Conservation (phyloP, 2,113 vertebrate genomes). For the Strigops habroptila region DNA sequence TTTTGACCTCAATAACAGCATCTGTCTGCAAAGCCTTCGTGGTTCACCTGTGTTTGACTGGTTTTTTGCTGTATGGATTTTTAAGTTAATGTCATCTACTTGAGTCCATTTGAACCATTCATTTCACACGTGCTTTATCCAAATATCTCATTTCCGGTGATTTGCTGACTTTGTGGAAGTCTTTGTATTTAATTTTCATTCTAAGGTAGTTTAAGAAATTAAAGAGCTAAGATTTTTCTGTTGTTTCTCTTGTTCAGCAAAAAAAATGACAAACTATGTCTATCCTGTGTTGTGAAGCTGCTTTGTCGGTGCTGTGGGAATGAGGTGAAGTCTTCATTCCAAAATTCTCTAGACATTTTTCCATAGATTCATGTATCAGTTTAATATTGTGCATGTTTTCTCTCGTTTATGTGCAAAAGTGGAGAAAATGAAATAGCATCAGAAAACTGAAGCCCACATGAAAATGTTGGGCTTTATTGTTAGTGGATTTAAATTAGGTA, state of each 20-base stretch:
- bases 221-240: not conserved
- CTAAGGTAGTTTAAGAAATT: not conserved
- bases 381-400: not conserved
- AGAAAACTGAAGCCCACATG: not conserved
- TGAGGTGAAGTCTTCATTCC: not conserved
- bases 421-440: not conserved
- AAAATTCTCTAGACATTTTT: not conserved
- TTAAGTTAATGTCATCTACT: conserved; percentile 13
- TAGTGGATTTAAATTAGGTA: not conserved
- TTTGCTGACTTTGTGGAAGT: not conserved
- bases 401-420: not conserved
- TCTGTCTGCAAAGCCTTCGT: not conserved
- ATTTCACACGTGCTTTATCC: not conserved
- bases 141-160: not conserved
- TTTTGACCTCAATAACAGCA: conserved; percentile 33
- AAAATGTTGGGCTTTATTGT: not conserved
- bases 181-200: not conserved
- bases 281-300: not conserved
- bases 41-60: not conserved
- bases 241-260: not conserved
- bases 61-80: not conserved
- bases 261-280: not conserved
- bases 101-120: not conserved
- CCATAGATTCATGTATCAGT: not conserved
- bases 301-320: not conserved